Evolutionary conservation across 2,888 invertebrate species (phyloP).

Genomic region (Tipula helvola): DNA sequence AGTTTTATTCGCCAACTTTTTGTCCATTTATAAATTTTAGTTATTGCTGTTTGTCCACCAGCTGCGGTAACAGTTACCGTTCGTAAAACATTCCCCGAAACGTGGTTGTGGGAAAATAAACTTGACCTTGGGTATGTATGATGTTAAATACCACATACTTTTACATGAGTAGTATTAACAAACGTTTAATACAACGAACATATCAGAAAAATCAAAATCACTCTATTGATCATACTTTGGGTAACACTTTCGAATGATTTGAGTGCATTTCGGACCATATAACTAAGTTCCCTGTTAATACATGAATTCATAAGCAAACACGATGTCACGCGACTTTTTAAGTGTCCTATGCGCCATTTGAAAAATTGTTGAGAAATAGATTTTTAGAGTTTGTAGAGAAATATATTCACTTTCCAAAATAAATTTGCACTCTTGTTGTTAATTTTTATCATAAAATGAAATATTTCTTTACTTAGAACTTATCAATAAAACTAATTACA

Average conservation of each 20-base stretch:
- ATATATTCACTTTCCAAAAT: no score
- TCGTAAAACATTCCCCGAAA: conserved; percentile 52
- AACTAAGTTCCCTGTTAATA: neutral
- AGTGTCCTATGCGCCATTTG: no score
- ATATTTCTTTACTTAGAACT: no score
- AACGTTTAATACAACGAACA: neutral
- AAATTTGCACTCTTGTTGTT: no score
- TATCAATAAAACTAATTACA: no score
- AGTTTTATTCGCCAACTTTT: no score
- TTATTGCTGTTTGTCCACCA: no score
- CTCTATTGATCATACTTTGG: neutral
- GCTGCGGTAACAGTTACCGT: conserved; percentile 20
- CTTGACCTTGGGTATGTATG: conserved; percentile 22
- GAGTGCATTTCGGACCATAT: neutral
- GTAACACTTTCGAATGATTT: neutral
- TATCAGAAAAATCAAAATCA: neutral
- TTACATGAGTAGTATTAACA: neutral
- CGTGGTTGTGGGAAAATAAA: conserved; percentile 46
- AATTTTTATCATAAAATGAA: no score
- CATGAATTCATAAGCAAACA: neutral
- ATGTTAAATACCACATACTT: neutral
- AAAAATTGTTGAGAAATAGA: no score
- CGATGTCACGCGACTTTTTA: no score
- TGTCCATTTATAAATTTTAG: no score
- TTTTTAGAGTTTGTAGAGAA: no score